A percentile compares a stretch with the other conserved stretches of the same genome.
Evolutionary conservation across 2,888 invertebrate species (phyloP).

Genomic region (Bugulina stolonifera): DNA sequence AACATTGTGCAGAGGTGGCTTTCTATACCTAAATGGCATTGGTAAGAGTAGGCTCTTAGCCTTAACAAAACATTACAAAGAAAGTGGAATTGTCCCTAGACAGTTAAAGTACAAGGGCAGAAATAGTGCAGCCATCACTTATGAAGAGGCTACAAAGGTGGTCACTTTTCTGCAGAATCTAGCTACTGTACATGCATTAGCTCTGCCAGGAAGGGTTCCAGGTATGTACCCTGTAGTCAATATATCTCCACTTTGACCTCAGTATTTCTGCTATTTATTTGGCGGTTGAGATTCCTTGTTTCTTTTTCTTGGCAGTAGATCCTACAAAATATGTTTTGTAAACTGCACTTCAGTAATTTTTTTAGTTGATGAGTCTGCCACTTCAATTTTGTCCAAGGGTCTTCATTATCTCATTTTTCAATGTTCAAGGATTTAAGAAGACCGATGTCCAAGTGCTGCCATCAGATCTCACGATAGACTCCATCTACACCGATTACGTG

Average conservation of each 20-base stretch:
- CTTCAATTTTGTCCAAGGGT: too few species aligned
- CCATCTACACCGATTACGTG: not conserved
- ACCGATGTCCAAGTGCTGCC: slow-evolving; percentile 5
- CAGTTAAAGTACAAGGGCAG: not conserved
- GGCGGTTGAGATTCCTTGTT: too few species aligned
- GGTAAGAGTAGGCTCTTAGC: not conserved
- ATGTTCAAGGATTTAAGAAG: not conserved
- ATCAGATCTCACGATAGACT: not conserved
- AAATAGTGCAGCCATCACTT: not conserved
- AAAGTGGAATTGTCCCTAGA: not conserved
- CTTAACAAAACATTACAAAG: not conserved
- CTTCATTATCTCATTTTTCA: too few species aligned
- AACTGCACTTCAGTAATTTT: too few species aligned
- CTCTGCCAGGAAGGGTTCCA: slow-evolving; percentile 6
- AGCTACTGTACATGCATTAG: not conserved
- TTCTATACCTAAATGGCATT: not conserved
- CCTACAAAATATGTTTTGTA: too few species aligned
- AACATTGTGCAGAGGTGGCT: not conserved
- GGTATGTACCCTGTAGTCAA: not conserved
- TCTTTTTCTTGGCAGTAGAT: too few species aligned
- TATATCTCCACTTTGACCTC: too few species aligned
- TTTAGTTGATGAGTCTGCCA: too few species aligned
- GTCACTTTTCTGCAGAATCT: not conserved
- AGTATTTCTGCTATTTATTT: too few species aligned
- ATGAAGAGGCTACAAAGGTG: not conserved